Evolutionary conservation across 2,113 vertebrate genomes (phyloP), one percentile per base, ranked within the genome.

Genomic region (Puffinus mauretanicus): DNA sequence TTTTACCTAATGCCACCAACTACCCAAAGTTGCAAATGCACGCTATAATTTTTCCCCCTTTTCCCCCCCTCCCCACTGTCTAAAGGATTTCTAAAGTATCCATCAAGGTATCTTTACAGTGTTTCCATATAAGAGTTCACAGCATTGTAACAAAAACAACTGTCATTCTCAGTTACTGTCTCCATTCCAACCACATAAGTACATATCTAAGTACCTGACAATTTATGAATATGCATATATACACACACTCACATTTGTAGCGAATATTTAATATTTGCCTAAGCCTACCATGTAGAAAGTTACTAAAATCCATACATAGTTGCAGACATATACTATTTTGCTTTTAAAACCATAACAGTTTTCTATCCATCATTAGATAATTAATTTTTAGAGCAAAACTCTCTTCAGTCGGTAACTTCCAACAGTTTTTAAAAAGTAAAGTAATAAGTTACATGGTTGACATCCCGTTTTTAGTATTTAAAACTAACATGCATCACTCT

Each of bases 1-100:
- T 70, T 96, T 94, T 94, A 96, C 95, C 95, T 97, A 96, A 95
- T 60, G 90, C 57, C 97, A 98, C 90, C 96, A 94, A 75, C 92
- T 97, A 98, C 84, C 79, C 92, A 97, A 97, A 96, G 94, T 8
- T 97, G 97, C 87, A 97, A 95, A 96, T 42, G 20, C 30, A 82
- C 38, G 7, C 65, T 90, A 64, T 14, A 49, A 60, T 61, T 86
- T 81, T 69, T 32, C 6, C 65, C 93, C 61, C 42, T 82, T 79
- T 83, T 72, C 88, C 88, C 90, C 90, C 88, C 96, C 94, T 93
- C 87, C 96, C 94, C 88, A 29, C 58, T 55, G 32, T 30, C 84
- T 92, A 71, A 7, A 81, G 24, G 27, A 78, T 93, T 95, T 94
- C 46, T 92, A 93, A 79, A 67, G 70, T 36, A 80, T 77, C 86